phyloP scores from a whole-genome alignment of 1,140 invertebrate species.

The Drosophila asahinai region DNA sequence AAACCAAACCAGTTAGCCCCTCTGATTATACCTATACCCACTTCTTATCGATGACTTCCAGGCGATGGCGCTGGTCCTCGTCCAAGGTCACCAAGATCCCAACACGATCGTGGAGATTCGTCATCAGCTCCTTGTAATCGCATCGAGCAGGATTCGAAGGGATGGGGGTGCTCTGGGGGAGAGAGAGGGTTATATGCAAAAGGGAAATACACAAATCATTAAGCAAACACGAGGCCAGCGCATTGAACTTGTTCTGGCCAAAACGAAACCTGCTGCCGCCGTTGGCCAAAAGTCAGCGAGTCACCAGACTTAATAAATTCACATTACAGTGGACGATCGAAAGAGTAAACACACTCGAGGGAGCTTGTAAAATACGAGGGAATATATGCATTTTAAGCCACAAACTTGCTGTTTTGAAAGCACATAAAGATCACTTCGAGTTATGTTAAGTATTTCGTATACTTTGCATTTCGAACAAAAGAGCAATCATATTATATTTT shows the following conservation, averaged over 20 bases:
- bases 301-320: constrained; percentile 2
- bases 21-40: constrained; percentile 53
- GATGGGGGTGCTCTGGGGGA: neutral
- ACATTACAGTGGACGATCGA: constrained; percentile 40
- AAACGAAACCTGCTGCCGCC: constrained; percentile 44
- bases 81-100: constrained; percentile 84
- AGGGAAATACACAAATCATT: constrained; percentile 14
- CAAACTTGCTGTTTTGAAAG: neutral
- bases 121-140: constrained; percentile 71
- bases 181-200: neutral
- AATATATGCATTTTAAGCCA: neutral
- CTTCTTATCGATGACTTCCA: constrained; percentile 86
- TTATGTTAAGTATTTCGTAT: neutral
- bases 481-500: too few relatives aligned
- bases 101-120: constrained; percentile 85
- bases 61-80: constrained; percentile 83
- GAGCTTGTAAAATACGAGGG: neutral
- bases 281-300: constrained; percentile 29
- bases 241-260: constrained; percentile 52
- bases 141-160: constrained; percentile 12
- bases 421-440: constrained; percentile 1
- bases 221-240: constrained; percentile 43
- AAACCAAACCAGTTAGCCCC: constrained; percentile 48
- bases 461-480: neutral
- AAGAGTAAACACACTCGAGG: constrained; percentile 6